phyloP scores from a whole-genome alignment of 2,797 vertebrate genomes.

The Gallinago stenura region DNA sequence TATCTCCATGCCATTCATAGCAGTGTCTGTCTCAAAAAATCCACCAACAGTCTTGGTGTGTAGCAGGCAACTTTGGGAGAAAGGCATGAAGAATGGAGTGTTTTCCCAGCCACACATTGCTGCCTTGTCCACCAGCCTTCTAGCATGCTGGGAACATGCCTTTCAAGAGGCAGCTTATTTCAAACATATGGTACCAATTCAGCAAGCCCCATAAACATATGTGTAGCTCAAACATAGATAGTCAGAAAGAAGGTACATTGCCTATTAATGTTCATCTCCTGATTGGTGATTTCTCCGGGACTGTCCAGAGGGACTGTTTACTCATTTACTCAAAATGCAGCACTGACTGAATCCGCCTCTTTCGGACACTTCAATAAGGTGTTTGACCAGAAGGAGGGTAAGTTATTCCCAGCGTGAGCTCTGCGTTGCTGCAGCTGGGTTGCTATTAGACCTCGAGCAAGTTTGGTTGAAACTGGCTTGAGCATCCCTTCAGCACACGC shows the following conservation, averaged over 20 bases:
- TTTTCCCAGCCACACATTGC: background rate
- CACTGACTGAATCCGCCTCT: background rate
- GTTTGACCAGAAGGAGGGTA: background rate
- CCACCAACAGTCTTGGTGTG: background rate
- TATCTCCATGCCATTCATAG: background rate
- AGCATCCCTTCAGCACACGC: background rate
- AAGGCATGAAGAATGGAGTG: background rate
- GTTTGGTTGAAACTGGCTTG: background rate
- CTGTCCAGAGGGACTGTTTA: background rate
- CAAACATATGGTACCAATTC: background rate
- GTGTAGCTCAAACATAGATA: background rate
- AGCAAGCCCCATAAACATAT: background rate
- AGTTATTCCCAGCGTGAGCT: rapidly evolving
- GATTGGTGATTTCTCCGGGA: background rate
- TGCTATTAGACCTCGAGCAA: background rate
- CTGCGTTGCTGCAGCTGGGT: background rate
- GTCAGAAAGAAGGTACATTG: background rate
- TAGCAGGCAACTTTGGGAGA: background rate
- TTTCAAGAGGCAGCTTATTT: background rate
- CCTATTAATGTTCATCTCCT: background rate
- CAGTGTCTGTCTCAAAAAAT: conserved; percentile 8
- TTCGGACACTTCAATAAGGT: background rate
- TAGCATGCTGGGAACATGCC: background rate
- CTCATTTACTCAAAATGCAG: background rate
- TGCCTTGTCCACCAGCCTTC: background rate